Conservation (phyloP, 1,140 invertebrate species). For the Littorina saxatilis region DNA sequence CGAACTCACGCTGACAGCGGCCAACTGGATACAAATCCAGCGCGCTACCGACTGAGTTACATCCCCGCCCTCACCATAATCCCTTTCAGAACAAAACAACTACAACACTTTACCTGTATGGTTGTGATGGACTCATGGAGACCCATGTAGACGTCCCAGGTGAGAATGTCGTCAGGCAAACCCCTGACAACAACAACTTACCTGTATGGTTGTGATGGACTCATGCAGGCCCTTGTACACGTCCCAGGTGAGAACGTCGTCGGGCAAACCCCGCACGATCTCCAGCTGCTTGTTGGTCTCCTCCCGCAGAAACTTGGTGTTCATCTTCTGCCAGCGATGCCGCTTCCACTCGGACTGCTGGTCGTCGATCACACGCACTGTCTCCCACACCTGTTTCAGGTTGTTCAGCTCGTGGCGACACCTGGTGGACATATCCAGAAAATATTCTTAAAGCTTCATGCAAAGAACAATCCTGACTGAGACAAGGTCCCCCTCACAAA, state of each 20-base stretch:
- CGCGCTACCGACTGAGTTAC: too few relatives aligned
- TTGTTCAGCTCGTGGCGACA: conserved; percentile 72
- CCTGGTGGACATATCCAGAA: conserved; percentile 55
- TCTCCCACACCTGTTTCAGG: conserved; percentile 74
- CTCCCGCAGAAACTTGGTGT: conserved; percentile 70
- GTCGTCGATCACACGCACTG: conserved; percentile 70
- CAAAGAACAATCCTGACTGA: too few relatives aligned
- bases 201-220: conserved; percentile 74
- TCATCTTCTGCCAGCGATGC: conserved; percentile 75
- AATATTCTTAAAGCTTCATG: too few relatives aligned
- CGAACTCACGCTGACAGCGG: too few relatives aligned
- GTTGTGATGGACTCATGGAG: conserved; percentile 73
- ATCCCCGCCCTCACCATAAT: too few relatives aligned
- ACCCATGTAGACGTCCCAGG: conserved; percentile 73
- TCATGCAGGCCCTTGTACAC: conserved; percentile 72
- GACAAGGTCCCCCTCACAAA: too few relatives aligned
- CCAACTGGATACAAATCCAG: too few relatives aligned
- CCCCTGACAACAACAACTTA: conserved; percentile 64
- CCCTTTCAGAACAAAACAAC: too few relatives aligned
- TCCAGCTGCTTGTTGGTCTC: conserved; percentile 74
- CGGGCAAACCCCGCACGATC: conserved; percentile 67
- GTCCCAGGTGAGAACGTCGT: conserved; percentile 72
- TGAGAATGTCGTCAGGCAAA: conserved; percentile 69
- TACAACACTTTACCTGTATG: conserved; percentile 74
- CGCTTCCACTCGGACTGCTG: conserved; percentile 74